These are phyloP conservation scores for Anaspis maculata DNA, from an alignment of 2,888 invertebrate species.

Conservation along the genomic window DNA sequence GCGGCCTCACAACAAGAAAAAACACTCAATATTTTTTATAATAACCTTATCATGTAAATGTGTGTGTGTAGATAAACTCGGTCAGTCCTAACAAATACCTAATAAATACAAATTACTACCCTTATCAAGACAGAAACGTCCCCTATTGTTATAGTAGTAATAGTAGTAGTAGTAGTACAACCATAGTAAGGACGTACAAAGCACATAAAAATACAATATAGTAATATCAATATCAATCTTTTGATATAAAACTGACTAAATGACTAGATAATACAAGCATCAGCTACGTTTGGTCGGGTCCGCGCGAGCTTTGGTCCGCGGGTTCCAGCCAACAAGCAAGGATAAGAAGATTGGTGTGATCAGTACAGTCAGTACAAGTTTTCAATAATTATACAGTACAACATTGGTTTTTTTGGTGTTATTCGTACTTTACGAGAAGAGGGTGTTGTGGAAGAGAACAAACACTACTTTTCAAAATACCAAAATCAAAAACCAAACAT, in stretches of 20 bases:
- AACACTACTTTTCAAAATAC: too few species aligned
- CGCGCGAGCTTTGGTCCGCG: constrained; percentile 40
- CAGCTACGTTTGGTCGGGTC: constrained; percentile 35
- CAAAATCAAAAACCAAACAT: too few species aligned
- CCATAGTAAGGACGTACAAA: constrained; percentile 38
- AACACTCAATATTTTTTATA: constrained; percentile 34
- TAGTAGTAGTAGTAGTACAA: constrained; percentile 16
- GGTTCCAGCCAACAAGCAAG: constrained; percentile 43
- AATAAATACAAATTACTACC: constrained; percentile 27
- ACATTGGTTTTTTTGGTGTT: constrained; percentile 34
- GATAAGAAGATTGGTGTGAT: constrained; percentile 38
- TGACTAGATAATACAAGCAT: constrained; percentile 37
- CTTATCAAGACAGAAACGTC: constrained; percentile 11
- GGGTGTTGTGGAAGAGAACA: constrained; percentile 25
- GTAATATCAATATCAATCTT: too few species aligned
- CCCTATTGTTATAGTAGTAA: constrained; percentile 3
- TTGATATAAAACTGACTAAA: constrained; percentile 43
- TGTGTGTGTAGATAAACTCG: constrained; percentile 32
- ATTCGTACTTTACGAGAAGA: constrained; percentile 29
- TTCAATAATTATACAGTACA: constrained; percentile 24
- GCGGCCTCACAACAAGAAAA: constrained; percentile 39
- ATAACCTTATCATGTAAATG: constrained; percentile 10
- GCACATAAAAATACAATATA: constrained; percentile 42
- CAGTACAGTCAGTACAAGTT: constrained; percentile 36
- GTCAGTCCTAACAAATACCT: constrained; percentile 40